A percentile compares a stretch with the other conserved stretches of the same genome.
phyloP scores from a whole-genome alignment of 2,888 invertebrate genomes.

The Dasysyrphus tricinctus region DNA sequence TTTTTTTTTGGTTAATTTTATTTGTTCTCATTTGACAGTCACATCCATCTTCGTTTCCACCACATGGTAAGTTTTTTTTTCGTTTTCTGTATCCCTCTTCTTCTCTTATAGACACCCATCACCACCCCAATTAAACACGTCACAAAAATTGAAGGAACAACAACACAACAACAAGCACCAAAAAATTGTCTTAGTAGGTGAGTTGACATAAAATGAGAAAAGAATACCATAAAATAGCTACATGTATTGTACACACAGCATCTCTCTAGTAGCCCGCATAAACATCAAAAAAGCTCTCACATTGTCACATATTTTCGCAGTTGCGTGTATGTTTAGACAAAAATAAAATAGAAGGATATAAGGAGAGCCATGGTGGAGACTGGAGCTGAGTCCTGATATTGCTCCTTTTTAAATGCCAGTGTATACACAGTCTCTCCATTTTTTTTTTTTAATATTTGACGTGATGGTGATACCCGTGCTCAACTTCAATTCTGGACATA shows the following conservation, averaged over 20 bases:
- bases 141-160: conserved; percentile 47
- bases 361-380: conserved; percentile 19
- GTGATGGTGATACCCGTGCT: background rate
- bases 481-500: background rate
- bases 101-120: background rate
- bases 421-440: conserved; percentile 2
- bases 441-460: background rate
- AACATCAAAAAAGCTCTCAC: conserved; percentile 40
- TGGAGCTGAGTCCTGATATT: background rate
- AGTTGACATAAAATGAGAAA: conserved; percentile 14
- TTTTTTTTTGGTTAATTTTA: background rate
- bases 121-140: conserved; percentile 53
- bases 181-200: conserved; percentile 23
- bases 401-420: conserved; percentile 1
- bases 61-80: conserved; percentile 62
- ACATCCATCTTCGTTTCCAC: conserved; percentile 51
- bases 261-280: conserved; percentile 2
- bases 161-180: conserved; percentile 5
- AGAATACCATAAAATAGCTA: conserved; percentile 22
- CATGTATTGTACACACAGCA: conserved; percentile 23
- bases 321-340: conserved; percentile 14
- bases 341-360: background rate
- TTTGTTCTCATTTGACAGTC: conserved; percentile 61
- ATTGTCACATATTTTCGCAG: conserved; percentile 12
- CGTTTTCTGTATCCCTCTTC: background rate